A percentile compares a stretch with the other conserved stretches of the same genome.
phyloP scores from a whole-genome alignment of 2,888 invertebrate species.

The Orthosia cruda region DNA sequence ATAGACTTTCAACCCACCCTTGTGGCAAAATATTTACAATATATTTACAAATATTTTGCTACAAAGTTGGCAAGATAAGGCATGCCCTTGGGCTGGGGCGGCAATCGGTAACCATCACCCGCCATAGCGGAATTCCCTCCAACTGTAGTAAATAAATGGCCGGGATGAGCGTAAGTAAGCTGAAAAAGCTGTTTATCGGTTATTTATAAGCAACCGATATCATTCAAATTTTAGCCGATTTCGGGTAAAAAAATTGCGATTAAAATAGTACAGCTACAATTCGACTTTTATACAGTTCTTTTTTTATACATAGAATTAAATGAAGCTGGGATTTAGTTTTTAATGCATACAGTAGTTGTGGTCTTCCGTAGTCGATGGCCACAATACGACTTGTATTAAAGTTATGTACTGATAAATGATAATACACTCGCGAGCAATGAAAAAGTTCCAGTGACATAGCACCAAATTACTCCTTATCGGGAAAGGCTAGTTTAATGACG shows the following conservation, averaged over 20 bases:
- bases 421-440: no score
- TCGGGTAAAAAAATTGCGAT: not conserved
- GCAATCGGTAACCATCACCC: slow-evolving; percentile 26
- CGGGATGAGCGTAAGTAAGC: slow-evolving; percentile 21
- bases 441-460: no score
- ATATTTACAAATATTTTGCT: slow-evolving; percentile 18
- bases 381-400: no score
- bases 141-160: slow-evolving; percentile 27
- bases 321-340: not conserved
- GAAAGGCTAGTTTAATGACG: no score
- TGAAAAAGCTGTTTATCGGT: slow-evolving; percentile 11
- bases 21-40: not conserved
- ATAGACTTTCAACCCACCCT: no score
- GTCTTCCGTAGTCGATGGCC: no score
- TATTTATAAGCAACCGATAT: slow-evolving; percentile 9
- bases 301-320: not conserved
- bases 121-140: not conserved
- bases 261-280: not conserved
- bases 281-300: not conserved
- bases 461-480: no score
- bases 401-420: no score
- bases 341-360: no score
- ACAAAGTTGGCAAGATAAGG: slow-evolving; percentile 1
- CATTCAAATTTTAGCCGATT: not conserved
- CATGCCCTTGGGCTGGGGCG: not conserved